Evolutionary conservation across 2,888 invertebrate genomes (phyloP), one percentile per base, ranked within the genome.

Genomic region (Eupithecia tripunctaria): DNA sequence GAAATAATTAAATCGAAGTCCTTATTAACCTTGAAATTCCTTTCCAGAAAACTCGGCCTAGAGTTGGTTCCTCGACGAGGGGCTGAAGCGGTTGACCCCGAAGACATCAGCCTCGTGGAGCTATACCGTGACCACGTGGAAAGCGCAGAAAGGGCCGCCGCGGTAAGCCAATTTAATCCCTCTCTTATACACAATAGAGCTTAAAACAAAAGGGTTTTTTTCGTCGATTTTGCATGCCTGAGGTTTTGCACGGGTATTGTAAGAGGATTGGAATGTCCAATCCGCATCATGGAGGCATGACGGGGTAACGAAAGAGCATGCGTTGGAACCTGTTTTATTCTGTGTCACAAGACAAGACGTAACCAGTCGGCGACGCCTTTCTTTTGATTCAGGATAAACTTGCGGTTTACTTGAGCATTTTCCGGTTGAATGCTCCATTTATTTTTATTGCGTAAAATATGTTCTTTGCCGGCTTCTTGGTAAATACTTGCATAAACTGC

Each of bases 51-150:
- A 95, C 95, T 99, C 68, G 98, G 97, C 0, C 91, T 99, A 86
- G 99, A 99, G 91, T 91, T 99, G 86, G 99, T 99, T 32, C 99
- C 99, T 0, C 96, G 99, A 36, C 96, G 97, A 78, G 98, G 98
- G 43, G 97, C 98, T 36, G 96, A 98, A 85, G 98, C 98, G 89
- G 98, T 99, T 51, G 98, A 98, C 87, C 97, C 98, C 41, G 98
- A 98, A 84, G 96, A 97, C 67, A 97, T 98, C 94, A 98, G 98
- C 80, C 96, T 98, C 51, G 97, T 98, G 66, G 97, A 98, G 83
- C 95, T 99, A 25, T 98, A 98, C 90, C 96, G 97, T 85, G 97
- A 98, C 32, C 97, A 97, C 81, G 96, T 96, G 25, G 95, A 95
- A 80, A 96, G 96, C 84, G 96, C 96, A n/a, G 97, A 97, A 79